phyloP scores from a whole-genome alignment of 2,888 invertebrate genomes.

The Synergus itoensis region DNA sequence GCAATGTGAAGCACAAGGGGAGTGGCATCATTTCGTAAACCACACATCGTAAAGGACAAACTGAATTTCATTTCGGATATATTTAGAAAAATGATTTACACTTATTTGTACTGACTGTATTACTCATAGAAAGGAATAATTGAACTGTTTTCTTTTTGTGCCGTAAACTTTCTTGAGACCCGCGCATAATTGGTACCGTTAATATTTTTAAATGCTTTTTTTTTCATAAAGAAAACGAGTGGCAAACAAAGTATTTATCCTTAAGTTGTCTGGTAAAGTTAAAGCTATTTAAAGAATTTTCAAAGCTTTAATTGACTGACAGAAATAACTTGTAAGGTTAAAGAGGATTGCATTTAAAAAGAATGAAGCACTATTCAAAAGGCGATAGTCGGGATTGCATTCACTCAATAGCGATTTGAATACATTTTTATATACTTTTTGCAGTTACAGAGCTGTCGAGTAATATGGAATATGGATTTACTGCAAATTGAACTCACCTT shows the following conservation, averaged over 20 bases:
- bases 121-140: no score
- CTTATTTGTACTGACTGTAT: not conserved
- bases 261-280: not conserved
- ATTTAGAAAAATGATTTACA: not conserved
- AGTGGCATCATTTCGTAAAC: conserved; percentile 20
- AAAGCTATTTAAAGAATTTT: not conserved
- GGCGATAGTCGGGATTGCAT: not conserved
- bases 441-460: no score
- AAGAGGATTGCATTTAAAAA: not conserved
- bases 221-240: no score
- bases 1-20: conserved; percentile 22
- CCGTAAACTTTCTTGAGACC: no score
- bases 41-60: conserved; percentile 7
- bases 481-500: not conserved
- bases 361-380: not conserved
- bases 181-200: no score
- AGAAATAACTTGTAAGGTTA: conserved; percentile 11
- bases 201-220: no score
- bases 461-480: no score
- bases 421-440: no score
- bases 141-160: no score
- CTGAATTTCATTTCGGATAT: not conserved
- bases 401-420: no score
- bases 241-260: no score
- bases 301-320: conserved; percentile 11